Evolutionary conservation across 1,140 invertebrate species (phyloP).

Genomic region (Harpegnathos saltator): DNA sequence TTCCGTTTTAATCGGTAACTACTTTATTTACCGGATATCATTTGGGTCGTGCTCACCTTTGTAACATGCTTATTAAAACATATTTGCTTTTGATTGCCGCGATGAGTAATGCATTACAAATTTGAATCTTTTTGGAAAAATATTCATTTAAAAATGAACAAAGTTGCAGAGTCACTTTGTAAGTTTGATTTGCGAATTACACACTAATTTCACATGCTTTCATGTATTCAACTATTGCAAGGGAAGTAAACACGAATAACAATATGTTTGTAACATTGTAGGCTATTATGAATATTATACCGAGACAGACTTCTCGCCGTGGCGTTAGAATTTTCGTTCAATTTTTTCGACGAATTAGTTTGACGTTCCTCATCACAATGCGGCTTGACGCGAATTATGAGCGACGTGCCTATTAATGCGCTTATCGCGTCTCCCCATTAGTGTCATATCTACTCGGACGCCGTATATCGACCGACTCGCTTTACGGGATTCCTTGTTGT

Average conservation of each 20-base stretch:
- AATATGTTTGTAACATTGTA: no score
- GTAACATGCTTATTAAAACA: neutral
- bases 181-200: no score
- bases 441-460: conserved; percentile 17
- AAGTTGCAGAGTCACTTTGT: no score
- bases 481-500: conserved; percentile 41
- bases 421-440: conserved; percentile 12
- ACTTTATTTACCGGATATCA: neutral
- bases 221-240: no score
- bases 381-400: neutral
- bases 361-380: neutral
- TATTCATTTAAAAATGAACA: no score
- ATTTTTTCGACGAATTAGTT: neutral
- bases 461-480: conserved; percentile 14
- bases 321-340: neutral
- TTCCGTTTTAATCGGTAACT: conserved; percentile 5
- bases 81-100: neutral
- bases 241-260: no score
- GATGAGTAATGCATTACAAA: no score
- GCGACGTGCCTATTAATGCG: conserved; percentile 2
- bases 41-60: neutral
- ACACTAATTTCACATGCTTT: no score
- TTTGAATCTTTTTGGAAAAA: no score
- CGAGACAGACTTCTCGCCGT: no score
- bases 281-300: no score